Base-by-base conservation (phyloP, 2,888 invertebrate genomes). In the Hydrotaea cyrtoneurina region DNA sequence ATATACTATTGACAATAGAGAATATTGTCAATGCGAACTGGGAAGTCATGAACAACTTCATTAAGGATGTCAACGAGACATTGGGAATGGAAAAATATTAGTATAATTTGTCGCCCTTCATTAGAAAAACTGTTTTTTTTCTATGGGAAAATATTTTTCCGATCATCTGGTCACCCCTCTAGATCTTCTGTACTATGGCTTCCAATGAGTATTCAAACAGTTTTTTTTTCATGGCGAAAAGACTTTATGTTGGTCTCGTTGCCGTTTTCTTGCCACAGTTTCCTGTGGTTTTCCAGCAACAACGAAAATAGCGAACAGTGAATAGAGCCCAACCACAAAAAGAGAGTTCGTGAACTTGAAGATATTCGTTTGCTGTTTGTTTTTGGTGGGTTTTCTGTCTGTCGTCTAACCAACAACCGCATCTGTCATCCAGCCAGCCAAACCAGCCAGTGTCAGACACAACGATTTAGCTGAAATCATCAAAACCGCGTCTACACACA, bases 321-420 rank as follows among this genome's bases (percentile, higher is more conserved):
- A 69, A 62, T 31, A 31, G 55, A 69, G 43, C 11, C 55, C 43
- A 31, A 74, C 7, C 46, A 55, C 39, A 64, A 59, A 62, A 64
- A 46, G 11, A 74, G 77, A 80, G 80, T 80, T 83, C 80, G 76
- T 80, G 83, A 83, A 80, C 83, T 83, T 83, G 83, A 74, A 31
- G 69, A 80, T 74, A 15, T 66, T 31, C 57, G 36, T 72, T 55
- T 73, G 36, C n/a, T 17, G 36, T 53, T 73, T 21, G 39, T 39
- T 13, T 39, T 39, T 8, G 4, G n/a, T 15, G 15, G 8, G 50
- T 64, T 5, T 10, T 17, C n/a, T 2, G 10, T 31, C 31, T 7
- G 23, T 62, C 62, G 11, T 3, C 31, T n/a, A 36, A 15, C 2
- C 3, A 66, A 13, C 39, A 17, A 43, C 17, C 43, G 21, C 69